Conservation (phyloP, 2,888 invertebrate genomes). For the Diarsia rubi region DNA sequence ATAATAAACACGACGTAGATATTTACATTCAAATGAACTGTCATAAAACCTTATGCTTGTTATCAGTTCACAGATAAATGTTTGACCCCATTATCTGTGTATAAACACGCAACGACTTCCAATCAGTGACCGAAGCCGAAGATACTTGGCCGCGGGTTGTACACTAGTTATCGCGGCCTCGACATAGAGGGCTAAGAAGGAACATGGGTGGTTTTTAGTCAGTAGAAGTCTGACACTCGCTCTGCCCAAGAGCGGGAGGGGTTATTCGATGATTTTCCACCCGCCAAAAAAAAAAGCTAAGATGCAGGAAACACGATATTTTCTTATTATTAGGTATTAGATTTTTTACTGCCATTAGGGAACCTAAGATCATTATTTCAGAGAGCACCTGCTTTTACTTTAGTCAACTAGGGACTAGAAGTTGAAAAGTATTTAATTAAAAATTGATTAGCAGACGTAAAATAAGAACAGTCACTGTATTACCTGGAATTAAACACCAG, state of each 20-base stretch:
- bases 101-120: slow-evolving; percentile 75
- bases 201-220: too few species aligned
- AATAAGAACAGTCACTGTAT: not conserved
- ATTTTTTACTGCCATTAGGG: not conserved
- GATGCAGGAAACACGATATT: slow-evolving; percentile 70
- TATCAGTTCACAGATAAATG: slow-evolving; percentile 76
- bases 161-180: too few species aligned
- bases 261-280: too few species aligned
- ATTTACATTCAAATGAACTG: slow-evolving; percentile 51
- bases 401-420: not conserved
- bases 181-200: too few species aligned
- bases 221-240: too few species aligned
- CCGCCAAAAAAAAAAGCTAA: too few species aligned
- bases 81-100: slow-evolving; percentile 81
- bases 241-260: too few species aligned
- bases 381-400: not conserved
- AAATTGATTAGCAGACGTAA: slow-evolving; percentile 1
- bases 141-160: too few species aligned
- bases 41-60: slow-evolving; percentile 65
- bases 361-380: not conserved
- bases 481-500: slow-evolving; percentile 5
- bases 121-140: slow-evolving; percentile 70
- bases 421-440: slow-evolving; percentile 4
- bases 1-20: slow-evolving; percentile 18
- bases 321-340: slow-evolving; percentile 45